phyloP scores from a whole-genome alignment of 1,140 invertebrate genomes.

The Pogonomyrmex californicus region DNA sequence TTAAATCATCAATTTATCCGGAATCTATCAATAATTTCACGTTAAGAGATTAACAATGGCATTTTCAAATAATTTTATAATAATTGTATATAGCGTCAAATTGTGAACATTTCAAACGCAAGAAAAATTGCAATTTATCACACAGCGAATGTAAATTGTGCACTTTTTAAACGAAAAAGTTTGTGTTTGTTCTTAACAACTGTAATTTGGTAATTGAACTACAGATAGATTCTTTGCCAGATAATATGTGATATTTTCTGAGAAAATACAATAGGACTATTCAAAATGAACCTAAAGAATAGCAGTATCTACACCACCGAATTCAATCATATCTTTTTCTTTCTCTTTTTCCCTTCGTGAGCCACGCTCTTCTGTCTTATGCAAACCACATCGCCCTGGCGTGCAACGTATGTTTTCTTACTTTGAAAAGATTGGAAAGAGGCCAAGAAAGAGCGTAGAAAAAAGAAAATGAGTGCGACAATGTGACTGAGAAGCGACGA shows the following conservation, averaged over 20 bases:
- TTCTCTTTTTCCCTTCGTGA: neutral
- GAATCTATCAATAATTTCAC: neutral
- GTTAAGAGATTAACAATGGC: neutral
- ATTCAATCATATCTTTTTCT: constrained; percentile 33
- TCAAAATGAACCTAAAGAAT: constrained; percentile 8
- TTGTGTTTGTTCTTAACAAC: neutral
- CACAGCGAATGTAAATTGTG: neutral
- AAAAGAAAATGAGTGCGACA: constrained; percentile 19
- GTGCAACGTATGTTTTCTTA: constrained; percentile 31
- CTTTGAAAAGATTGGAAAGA: constrained; percentile 28
- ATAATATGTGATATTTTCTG: neutral
- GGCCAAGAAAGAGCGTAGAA: constrained; percentile 11
- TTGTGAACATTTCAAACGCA: neutral
- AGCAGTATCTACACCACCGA: constrained; percentile 1
- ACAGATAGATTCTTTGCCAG: constrained; percentile 3
- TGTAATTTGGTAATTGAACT: neutral
- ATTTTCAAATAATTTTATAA: neutral
- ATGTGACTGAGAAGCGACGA: constrained; percentile 8
- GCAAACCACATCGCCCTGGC: constrained; percentile 43
- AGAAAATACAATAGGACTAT: constrained; percentile 22
- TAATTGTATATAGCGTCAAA: neutral
- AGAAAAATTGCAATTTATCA: neutral
- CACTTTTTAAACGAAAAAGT: neutral
- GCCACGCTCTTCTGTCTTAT: constrained; percentile 13
- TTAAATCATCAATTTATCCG: neutral